phyloP scores from a whole-genome alignment of 92 coral and sea anemone species.

The Parazoanthus swiftii region DNA sequence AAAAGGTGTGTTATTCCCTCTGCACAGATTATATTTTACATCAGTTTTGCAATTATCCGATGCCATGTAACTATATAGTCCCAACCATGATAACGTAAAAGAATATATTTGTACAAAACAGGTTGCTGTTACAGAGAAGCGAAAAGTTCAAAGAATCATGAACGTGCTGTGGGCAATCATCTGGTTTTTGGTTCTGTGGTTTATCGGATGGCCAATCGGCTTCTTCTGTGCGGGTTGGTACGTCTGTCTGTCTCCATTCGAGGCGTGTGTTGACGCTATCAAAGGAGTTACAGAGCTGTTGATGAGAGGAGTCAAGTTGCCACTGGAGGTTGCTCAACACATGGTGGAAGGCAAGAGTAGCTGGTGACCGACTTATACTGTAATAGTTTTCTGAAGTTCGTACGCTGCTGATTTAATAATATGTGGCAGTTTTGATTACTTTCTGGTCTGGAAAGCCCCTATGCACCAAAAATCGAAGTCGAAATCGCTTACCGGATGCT shows the following conservation, averaged over 20 bases:
- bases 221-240: constrained; percentile 99
- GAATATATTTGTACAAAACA: background rate
- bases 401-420: background rate
- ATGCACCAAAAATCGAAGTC: background rate
- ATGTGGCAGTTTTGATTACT: background rate
- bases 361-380: constrained; percentile 58
- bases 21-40: background rate
- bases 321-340: constrained; percentile 96
- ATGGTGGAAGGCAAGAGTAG: constrained; percentile 93
- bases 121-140: background rate
- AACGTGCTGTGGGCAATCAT: constrained; percentile 97
- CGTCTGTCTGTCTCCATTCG: constrained; percentile 95
- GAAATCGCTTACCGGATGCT: background rate
- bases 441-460: background rate
- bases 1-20: background rate
- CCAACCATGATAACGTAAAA: too few relatives aligned
- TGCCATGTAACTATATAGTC: background rate
- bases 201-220: constrained; percentile 95
- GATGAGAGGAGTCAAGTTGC: constrained; percentile 90
- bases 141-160: constrained; percentile 52
- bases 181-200: constrained; percentile 91
- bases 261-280: constrained; percentile 91
- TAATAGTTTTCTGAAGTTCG: background rate
- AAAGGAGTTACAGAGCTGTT: constrained; percentile 83
- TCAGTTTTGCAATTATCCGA: background rate